Evolutionary conservation across 2,113 vertebrate species (phyloP), one percentile per base, ranked within the genome.

Genomic region (Puffinus mauretanicus): DNA sequence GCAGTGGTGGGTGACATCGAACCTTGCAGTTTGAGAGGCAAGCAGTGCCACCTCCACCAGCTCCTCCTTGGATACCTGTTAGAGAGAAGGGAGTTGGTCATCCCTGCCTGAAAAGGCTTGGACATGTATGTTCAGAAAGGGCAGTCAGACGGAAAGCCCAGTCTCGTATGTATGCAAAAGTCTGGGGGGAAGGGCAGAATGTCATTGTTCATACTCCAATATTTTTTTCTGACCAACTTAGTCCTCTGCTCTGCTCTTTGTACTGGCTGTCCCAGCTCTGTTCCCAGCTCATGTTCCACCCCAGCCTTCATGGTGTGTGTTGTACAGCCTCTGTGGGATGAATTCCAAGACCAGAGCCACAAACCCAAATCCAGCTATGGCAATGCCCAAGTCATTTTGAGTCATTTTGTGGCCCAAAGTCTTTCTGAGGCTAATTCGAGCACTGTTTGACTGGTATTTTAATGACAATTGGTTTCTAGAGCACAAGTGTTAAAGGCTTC

Each of bases 181-280:
- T 62, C 27, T 14, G 10, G 16, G 34, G 11, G 12, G 34, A 67
- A 89, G n/a, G 36, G 13, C 9, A 90, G 38, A 90, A 87, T 54
- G 73, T 55, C 11, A 16, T 17, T 46, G 12, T 17, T 89, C 11
- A 42, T 72, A n/a, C 9, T 54, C 30, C 32, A 47, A 16, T 36
- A 55, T 42, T 22, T 47, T 80, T 44, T 77, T 69, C 29, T 84
- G 54, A 73, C 16, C 46, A 38, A 0, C 14, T 14, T 57, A 44
- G 52, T 18, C 12, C 13, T 71, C 75, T 85, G 38, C 25, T 84
- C 40, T 81, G n/a, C 11, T 57, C 25, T 71, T 57, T 66, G 16
- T 0, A 0, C 32, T 58, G 51, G 11, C 29, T 85, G 57, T 79
- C 3, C 1, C 0, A 1, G 42, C 66, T 46, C 24, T 52, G 13